A percentile compares a stretch with the other conserved stretches of the same genome.
Conservation (phyloP, 2,888 invertebrate genomes). For the Spialia ferax region DNA sequence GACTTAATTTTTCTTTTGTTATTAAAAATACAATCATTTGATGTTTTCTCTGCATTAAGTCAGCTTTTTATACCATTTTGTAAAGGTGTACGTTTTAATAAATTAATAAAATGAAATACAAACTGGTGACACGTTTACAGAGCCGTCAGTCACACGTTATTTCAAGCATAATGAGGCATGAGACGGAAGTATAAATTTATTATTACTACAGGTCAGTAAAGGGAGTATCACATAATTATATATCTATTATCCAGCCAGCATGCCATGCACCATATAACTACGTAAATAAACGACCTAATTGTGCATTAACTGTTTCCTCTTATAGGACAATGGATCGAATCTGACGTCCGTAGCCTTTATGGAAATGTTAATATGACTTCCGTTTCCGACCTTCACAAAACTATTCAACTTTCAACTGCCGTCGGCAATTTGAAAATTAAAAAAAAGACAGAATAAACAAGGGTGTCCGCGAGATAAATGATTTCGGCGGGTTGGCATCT, state of each 20-base stretch:
- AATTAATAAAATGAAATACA: too few species aligned
- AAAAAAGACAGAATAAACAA: constrained; percentile 24
- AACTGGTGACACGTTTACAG: constrained; percentile 18
- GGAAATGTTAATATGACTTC: constrained; percentile 26
- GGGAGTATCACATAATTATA: not conserved
- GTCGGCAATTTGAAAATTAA: constrained; percentile 14
- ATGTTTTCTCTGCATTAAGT: too few species aligned
- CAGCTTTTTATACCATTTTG: too few species aligned
- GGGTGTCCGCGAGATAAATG: constrained; percentile 4
- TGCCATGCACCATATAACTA: constrained; percentile 5
- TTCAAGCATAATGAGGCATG: constrained; percentile 16
- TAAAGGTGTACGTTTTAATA: too few species aligned
- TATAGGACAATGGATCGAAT: constrained; percentile 24
- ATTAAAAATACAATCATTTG: too few species aligned
- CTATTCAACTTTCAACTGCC: not conserved
- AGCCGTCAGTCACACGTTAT: constrained; percentile 9
- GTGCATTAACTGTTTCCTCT: constrained; percentile 33
- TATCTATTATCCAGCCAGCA: not conserved
- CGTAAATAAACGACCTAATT: constrained; percentile 23
- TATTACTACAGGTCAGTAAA: constrained; percentile 15
- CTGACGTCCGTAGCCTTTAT: constrained; percentile 7
- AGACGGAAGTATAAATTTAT: constrained; percentile 29
- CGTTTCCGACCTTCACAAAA: constrained; percentile 22
- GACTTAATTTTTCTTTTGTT: too few species aligned
- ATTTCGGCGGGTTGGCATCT: too few species aligned